These are phyloP conservation scores for Oithona nana DNA, from an alignment of 2,888 invertebrate genomes.

Conservation along the genomic window DNA sequence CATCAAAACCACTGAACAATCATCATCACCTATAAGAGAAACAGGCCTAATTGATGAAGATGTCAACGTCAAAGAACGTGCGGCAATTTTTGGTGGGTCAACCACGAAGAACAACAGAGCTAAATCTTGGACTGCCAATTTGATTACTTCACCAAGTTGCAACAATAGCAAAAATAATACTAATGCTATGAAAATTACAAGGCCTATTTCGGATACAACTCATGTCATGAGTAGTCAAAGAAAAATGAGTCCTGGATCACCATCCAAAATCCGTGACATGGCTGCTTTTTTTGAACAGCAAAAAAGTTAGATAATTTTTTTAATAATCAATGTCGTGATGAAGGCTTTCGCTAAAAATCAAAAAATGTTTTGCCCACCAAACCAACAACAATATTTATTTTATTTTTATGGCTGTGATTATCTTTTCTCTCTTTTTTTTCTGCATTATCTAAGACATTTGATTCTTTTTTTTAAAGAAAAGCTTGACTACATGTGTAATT, in stretches of 20 bases:
- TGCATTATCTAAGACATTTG: too few species aligned
- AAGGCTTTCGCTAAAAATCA: background rate
- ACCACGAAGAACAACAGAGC: background rate
- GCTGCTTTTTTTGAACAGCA: constrained; percentile 53
- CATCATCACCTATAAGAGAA: background rate
- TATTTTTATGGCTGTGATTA: background rate
- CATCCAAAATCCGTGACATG: constrained; percentile 47
- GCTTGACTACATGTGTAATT: too few species aligned
- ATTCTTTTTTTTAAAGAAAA: too few species aligned
- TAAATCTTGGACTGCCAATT: background rate
- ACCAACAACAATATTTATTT: background rate
- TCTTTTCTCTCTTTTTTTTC: too few species aligned
- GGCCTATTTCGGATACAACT: background rate
- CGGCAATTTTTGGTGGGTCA: constrained; percentile 21
- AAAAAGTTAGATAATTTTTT: too few species aligned
- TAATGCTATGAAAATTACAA: too few species aligned
- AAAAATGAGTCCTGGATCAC: constrained; percentile 19
- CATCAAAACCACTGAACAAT: background rate
- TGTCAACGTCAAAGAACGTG: constrained; percentile 25
- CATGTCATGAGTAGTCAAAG: background rate
- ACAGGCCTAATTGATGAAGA: constrained; percentile 21
- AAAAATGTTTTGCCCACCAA: background rate
- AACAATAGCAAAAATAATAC: background rate
- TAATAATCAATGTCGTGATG: too few species aligned
- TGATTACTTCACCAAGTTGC: background rate